Evolutionary conservation across 2,113 vertebrate genomes (phyloP).

Genomic region (Uropsilus gracilis): DNA sequence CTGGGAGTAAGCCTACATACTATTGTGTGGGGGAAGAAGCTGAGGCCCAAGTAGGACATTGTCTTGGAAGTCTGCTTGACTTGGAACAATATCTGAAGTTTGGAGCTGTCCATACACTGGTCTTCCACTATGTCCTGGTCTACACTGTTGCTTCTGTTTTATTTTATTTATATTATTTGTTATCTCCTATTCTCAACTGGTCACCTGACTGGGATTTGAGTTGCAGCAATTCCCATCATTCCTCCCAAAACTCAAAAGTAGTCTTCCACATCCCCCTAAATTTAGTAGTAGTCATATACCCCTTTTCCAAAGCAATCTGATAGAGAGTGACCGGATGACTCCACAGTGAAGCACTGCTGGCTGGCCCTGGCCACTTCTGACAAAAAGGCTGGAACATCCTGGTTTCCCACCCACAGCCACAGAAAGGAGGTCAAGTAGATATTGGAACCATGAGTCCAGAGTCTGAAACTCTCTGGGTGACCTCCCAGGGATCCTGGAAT

Average conservation of each 20-base stretch:
- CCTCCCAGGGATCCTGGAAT: neutral
- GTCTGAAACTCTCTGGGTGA: neutral
- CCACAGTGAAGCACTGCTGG: neutral
- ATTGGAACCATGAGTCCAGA: neutral
- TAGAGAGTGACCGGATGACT: neutral
- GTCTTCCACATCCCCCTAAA: neutral
- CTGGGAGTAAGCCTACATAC: neutral
- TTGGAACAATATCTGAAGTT: neutral
- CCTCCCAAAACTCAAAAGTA: neutral
- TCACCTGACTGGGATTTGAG: neutral
- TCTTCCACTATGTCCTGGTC: neutral
- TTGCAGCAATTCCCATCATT: neutral
- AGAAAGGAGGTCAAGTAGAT: neutral
- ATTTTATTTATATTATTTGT: neutral
- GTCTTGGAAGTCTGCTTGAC: neutral
- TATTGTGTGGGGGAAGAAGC: neutral
- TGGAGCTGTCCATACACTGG: neutral
- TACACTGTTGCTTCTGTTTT: neutral
- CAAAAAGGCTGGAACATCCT: neutral
- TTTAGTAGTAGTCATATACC: neutral
- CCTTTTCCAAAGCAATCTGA: neutral
- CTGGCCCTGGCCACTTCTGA: too few species aligned
- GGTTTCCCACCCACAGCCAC: neutral
- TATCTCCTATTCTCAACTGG: neutral
- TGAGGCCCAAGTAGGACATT: neutral